Base-by-base conservation (phyloP, 2,888 invertebrate species). In the Ennomos quercinarius region DNA sequence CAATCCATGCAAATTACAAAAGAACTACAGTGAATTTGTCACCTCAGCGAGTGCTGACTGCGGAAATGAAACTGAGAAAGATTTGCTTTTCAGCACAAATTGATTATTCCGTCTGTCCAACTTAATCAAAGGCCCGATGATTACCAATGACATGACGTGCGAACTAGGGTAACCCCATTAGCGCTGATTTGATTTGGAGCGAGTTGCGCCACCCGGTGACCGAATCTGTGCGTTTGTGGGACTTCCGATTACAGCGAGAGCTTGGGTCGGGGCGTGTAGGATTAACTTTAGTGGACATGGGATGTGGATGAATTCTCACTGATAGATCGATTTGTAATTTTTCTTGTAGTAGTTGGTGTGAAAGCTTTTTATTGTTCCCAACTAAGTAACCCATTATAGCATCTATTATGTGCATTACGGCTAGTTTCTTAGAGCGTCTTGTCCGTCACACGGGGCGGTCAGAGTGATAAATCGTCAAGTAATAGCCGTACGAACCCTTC, bases 171-270 rank as follows among this genome's bases (percentile, higher is more conserved):
- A 42, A 34, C 11, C 12, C 47, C 43, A 48, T 57, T 58, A 52
- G 39, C 43, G 11, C 38, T 52, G 57, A 58, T 58, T 52, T 48
- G 52, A 52, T 58, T 58, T 52, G 47, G 34, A 37, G 41, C 12
- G 42, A 13, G 48, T 27, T 27, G 27, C 27, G 27, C 27, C 27
- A 27, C 6, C 6, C 38, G 17, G 37, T 12, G 41, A 10, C 39
- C 34, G 27, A 36, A 36, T 49, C 42, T 10, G 49, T 38, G 55
- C 49, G 44, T 44, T 49, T 49, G 56, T 39, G 36, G 45, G 57
- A 45, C 50, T 57, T 50, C 49, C 35, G 43, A 49, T 57, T 41
- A 45, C 11, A 13, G 11, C 12, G 9, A 12, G 27, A 43, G 27
- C 43, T 56, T n/a, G 36, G 12, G 10, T 40, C 36, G 44, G 17